These are phyloP conservation scores for Chromobotia macracanthus DNA, from an alignment of 2,797 vertebrate genomes.

Conservation along the genomic window DNA sequence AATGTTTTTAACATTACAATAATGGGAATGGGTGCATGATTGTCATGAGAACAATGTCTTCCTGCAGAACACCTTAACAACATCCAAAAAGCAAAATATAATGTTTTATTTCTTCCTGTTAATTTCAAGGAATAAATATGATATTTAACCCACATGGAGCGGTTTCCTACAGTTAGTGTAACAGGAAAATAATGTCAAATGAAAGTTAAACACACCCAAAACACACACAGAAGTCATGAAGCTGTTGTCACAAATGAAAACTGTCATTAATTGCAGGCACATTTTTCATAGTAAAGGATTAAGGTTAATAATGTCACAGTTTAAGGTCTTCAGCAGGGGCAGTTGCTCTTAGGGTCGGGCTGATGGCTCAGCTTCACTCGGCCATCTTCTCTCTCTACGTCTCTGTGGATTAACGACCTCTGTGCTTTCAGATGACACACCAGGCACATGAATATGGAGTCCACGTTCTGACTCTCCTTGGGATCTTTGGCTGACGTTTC, in stretches of 20 bases:
- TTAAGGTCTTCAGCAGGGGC: conserved; percentile 84
- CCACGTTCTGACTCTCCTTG: conserved; percentile 93
- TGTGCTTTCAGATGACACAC: conserved; percentile 94
- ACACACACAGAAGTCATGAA: conserved; percentile 27
- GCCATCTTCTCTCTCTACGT: conserved; percentile 85
- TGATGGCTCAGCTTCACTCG: conserved; percentile 81
- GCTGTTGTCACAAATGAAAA: conserved; percentile 41
- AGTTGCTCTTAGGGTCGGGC: conserved; percentile 78
- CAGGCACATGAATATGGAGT: conserved; percentile 97
- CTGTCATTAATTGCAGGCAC: conserved; percentile 57
- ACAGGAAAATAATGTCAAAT: background rate
- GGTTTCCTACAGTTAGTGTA: background rate
- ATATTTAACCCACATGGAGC: background rate
- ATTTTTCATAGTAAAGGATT: conserved; percentile 51
- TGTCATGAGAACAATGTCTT: background rate
- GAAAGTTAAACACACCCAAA: conserved; percentile 28
- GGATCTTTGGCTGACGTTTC: conserved; percentile 98
- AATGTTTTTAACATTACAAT: background rate
- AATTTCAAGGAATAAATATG: background rate
- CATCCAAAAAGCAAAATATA: background rate
- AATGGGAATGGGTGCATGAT: background rate
- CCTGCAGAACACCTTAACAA: conserved; percentile 1
- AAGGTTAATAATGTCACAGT: conserved; percentile 47
- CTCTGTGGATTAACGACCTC: conserved; percentile 90
- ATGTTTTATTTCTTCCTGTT: background rate